phyloP scores from a whole-genome alignment of 1,140 invertebrate species.

The Matsumurasca onukii region DNA sequence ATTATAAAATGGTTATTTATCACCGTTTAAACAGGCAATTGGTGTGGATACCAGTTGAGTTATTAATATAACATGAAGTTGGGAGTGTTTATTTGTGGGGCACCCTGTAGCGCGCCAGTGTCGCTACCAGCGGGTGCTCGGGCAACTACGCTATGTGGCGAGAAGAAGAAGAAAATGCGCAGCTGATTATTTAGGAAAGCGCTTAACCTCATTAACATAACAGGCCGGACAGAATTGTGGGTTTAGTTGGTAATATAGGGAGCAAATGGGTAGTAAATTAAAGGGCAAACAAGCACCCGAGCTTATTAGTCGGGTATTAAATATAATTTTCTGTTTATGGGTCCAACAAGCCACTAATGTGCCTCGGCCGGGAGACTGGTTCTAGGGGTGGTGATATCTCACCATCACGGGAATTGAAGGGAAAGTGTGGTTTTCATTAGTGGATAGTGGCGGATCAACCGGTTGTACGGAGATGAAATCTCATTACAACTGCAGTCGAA shows the following conservation, averaged over 20 bases:
- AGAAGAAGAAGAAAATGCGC: constrained; percentile 19
- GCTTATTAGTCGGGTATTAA: constrained; percentile 25
- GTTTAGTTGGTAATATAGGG: constrained; percentile 34
- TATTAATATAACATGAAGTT: constrained; percentile 27
- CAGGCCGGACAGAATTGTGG: background rate
- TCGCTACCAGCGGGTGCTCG: constrained; percentile 11
- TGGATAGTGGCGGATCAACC: no score
- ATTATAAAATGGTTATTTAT: constrained; percentile 35
- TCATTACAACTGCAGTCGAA: no score
- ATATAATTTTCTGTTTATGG: constrained; percentile 27
- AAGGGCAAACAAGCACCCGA: constrained; percentile 19
- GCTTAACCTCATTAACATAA: constrained; percentile 23
- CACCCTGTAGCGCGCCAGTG: constrained; percentile 17
- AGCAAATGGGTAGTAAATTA: constrained; percentile 20
- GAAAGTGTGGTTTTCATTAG: no score
- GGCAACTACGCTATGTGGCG: constrained; percentile 9
- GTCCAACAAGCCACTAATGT: constrained; percentile 6
- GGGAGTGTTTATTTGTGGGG: constrained; percentile 21
- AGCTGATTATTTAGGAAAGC: constrained; percentile 24
- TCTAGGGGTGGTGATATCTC: no score
- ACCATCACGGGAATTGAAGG: no score
- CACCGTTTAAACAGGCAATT: constrained; percentile 35
- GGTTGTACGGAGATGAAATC: no score
- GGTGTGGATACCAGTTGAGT: constrained; percentile 33
- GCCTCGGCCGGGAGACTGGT: background rate